These are phyloP conservation scores for Protaetia brevitarsis DNA, from an alignment of 1,140 invertebrate species.

Conservation along the genomic window DNA sequence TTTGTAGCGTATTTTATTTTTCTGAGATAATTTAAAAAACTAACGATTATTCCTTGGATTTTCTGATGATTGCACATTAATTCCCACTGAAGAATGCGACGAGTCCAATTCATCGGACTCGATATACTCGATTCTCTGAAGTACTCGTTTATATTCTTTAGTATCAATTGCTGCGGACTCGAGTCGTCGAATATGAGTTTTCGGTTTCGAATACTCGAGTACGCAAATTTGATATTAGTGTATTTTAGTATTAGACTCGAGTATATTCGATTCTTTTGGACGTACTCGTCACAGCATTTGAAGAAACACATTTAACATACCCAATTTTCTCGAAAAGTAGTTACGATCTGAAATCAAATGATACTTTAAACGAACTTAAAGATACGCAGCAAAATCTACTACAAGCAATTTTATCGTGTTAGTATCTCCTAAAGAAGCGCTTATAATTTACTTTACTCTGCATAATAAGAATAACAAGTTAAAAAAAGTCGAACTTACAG, in stretches of 20 bases:
- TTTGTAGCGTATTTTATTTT: not conserved
- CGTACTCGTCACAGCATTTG: too few relatives aligned
- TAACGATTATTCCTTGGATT: not conserved
- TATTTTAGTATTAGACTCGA: too few relatives aligned
- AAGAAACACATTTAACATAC: too few relatives aligned
- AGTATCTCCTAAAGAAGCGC: not conserved
- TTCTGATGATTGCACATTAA: not conserved
- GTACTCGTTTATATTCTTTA: too few relatives aligned
- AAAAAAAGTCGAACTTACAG: conserved; percentile 5
- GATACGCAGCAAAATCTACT: not conserved
- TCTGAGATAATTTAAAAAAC: not conserved
- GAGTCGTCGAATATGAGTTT: too few relatives aligned
- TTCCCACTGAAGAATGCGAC: not conserved
- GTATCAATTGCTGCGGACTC: too few relatives aligned
- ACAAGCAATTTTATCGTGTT: not conserved
- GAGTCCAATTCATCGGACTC: not conserved
- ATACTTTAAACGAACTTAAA: not conserved
- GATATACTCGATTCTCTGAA: too few relatives aligned
- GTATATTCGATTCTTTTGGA: too few relatives aligned
- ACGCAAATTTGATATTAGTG: too few relatives aligned
- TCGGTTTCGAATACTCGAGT: too few relatives aligned
- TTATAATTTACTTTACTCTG: not conserved
- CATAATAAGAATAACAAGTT: not conserved
- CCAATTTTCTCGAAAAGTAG: too few relatives aligned
- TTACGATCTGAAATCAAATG: not conserved